Conservation (phyloP, 2,113 vertebrate species). For the Cyrtonyx montezumae region DNA sequence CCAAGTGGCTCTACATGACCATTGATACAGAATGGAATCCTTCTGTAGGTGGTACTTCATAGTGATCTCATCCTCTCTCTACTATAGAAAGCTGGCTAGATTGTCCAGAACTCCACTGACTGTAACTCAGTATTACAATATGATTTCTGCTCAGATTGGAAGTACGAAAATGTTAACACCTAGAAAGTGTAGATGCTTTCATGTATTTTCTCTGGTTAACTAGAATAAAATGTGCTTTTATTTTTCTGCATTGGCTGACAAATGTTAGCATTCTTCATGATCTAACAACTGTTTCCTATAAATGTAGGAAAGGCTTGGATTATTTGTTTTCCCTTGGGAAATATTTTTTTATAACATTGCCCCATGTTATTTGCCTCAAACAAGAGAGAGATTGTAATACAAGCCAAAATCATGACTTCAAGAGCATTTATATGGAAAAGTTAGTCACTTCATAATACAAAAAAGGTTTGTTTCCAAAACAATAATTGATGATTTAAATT, state of each 20-base stretch:
- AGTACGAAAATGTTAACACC: neutral
- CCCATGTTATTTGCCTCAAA: neutral
- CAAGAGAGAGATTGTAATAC: neutral
- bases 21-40: accelerated
- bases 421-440: neutral
- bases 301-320: neutral
- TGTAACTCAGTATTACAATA: neutral
- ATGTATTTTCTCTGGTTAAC: neutral
- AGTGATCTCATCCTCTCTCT: neutral
- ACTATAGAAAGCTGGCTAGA: neutral
- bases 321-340: neutral
- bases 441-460: neutral
- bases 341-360: neutral
- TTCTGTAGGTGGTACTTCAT: neutral
- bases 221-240: neutral
- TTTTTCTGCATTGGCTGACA: neutral
- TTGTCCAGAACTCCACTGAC: neutral
- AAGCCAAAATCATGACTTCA: neutral
- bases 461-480: neutral
- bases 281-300: neutral
- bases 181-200: neutral
- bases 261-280: neutral
- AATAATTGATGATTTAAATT: neutral
- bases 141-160: neutral
- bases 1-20: neutral